Evolutionary conservation across 1,140 invertebrate species (phyloP), one percentile per base, ranked within the genome.

Genomic region (Venustaconcha ellipsiformis): DNA sequence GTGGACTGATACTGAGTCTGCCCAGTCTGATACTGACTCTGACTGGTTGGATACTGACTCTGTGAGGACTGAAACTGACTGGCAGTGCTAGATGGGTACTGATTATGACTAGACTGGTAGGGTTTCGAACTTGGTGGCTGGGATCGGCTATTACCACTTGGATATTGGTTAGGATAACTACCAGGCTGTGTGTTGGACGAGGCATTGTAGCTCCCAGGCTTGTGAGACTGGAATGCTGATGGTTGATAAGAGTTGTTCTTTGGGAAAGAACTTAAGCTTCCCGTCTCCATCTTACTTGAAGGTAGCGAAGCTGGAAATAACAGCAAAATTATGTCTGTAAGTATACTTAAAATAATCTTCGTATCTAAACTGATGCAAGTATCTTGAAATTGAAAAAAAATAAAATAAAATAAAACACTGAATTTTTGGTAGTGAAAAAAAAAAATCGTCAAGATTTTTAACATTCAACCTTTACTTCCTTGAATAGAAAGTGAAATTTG

Each of bases 71-170:
- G 81, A 72, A 76, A 87, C 79, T 84, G 82, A 72, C 68, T 83
- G 48, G 79, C 78, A 37, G 59, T 70, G 70, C 68, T 68, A 78
- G 74, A 77, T 26, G 69, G 79, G 70, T 79, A 83, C 57, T 84
- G 81, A 37, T 72, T 73, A 60, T 80, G 81, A 69, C 82, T 78
- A 72, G 78, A 60, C n/a, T 78, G 73, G 75, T 80, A 86, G 75
- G 84, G 84, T 66, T 78, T 84, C 70, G 83, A 83, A 71, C 80
- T 80, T 74, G 78, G 70, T 70, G 37, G 37, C 37, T 82, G 81
- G 65, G 77, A 84, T 66, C 80, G 85, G 70, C 78, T 85, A 64
- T 81, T 81, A 37, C 79, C 76, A 72, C 76, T 72, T 62, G 81
- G 80, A 65, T 81, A 84, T 63, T 80, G 82, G 30, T 56, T 68